Evolutionary conservation across 2,797 vertebrate species (phyloP).

Genomic region (Poecilia gillii): DNA sequence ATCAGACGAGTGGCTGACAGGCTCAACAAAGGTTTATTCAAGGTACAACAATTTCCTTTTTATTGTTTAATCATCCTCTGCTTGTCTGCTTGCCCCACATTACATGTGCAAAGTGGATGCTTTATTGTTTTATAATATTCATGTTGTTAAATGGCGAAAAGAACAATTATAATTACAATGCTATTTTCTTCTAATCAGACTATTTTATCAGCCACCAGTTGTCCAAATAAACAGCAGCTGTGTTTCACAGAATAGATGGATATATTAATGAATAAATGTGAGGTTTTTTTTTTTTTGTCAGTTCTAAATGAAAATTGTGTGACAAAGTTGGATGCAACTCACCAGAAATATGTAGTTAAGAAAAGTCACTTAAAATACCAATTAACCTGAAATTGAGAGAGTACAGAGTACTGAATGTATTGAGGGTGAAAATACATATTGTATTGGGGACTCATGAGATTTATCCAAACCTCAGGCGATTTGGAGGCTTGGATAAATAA

Average conservation of each 20-base stretch:
- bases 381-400: neutral
- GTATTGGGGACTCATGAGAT: too few species aligned
- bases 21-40: conserved; percentile 14
- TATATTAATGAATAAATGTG: conserved; percentile 5
- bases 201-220: conserved; percentile 2
- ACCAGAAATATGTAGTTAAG: neutral
- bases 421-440: conserved; percentile 11
- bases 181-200: neutral
- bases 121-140: neutral
- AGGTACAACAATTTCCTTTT: neutral
- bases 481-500: conserved; percentile 54
- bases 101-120: neutral
- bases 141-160: neutral
- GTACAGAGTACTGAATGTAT: conserved; percentile 9
- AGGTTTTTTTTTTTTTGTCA: neutral
- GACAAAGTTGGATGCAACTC: neutral
- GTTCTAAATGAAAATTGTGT: neutral
- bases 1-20: neutral
- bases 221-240: conserved; percentile 2
- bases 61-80: neutral
- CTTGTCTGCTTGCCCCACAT: neutral
- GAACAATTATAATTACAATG: neutral
- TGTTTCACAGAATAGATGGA: neutral
- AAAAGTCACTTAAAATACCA: neutral
- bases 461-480: conserved; percentile 25